These are phyloP conservation scores for Rhagium mordax DNA, from an alignment of 2,888 invertebrate species.

Conservation along the genomic window DNA sequence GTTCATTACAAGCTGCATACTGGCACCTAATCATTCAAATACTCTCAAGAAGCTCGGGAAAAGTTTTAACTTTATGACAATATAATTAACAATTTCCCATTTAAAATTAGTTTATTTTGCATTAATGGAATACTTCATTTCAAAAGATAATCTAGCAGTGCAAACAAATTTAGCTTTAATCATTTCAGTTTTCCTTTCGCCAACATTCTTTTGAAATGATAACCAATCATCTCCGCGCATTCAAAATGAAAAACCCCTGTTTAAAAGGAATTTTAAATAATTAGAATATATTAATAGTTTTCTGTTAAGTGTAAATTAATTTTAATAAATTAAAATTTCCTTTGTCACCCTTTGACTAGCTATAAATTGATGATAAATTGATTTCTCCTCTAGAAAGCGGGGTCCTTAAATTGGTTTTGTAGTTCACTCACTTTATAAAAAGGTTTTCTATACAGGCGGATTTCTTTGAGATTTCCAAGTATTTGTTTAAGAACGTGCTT, in stretches of 20 bases:
- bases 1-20: neutral
- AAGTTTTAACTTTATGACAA: slow-evolving; percentile 8
- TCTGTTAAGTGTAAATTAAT: slow-evolving; percentile 23
- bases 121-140: slow-evolving; percentile 17
- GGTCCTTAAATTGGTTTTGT: slow-evolving; percentile 22
- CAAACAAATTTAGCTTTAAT: slow-evolving; percentile 22
- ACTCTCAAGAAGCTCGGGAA: neutral
- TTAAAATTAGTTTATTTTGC: slow-evolving; percentile 17
- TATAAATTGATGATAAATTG: slow-evolving; percentile 23
- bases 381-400: slow-evolving; percentile 12
- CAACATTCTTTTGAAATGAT: slow-evolving; percentile 13
- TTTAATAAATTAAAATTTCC: slow-evolving; percentile 26
- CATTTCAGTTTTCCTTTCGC: neutral
- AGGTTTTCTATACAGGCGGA: slow-evolving; percentile 38
- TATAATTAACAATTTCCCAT: slow-evolving; percentile 16
- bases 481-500: slow-evolving; percentile 49
- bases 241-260: neutral
- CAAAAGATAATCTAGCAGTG: slow-evolving; percentile 1
- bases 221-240: neutral
- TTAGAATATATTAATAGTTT: slow-evolving; percentile 30
- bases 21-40: neutral
- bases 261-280: slow-evolving; percentile 8
- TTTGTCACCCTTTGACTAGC: slow-evolving; percentile 20
- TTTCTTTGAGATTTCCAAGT: slow-evolving; percentile 43
- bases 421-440: slow-evolving; percentile 36